Evolutionary conservation across 2,888 invertebrate genomes (phyloP).

Genomic region (Phengaris arion): DNA sequence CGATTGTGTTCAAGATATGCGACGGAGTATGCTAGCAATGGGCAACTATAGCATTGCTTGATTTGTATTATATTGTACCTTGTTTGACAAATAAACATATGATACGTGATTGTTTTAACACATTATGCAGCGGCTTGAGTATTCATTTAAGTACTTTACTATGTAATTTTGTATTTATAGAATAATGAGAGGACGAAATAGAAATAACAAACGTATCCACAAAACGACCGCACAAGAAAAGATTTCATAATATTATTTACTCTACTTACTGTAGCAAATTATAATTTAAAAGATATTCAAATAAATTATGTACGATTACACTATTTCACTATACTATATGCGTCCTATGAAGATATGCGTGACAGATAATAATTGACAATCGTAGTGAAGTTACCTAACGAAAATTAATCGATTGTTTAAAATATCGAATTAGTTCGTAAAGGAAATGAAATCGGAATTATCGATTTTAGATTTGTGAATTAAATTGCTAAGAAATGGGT

Average conservation of each 20-base stretch:
- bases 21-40: constrained; percentile 83
- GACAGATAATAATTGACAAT: no score
- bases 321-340: not conserved
- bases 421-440: no score
- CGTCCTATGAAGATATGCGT: no score
- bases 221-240: not conserved
- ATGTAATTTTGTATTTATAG: no score
- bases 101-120: not conserved
- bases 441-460: no score
- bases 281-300: not conserved
- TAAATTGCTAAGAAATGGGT: no score
- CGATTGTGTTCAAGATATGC: constrained; percentile 85
- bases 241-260: not conserved
- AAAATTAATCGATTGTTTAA: no score
- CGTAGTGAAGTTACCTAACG: no score
- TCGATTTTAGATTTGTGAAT: no score
- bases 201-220: not conserved
- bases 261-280: not conserved
- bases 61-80: constrained; percentile 30
- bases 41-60: constrained; percentile 79
- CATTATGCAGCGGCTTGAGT: not conserved
- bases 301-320: not conserved
- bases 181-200: not conserved
- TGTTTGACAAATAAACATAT: constrained; percentile 26
- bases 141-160: not conserved